Evolutionary conservation across 2,888 invertebrate genomes (phyloP), one percentile per base, ranked within the genome.

Genomic region (Phengaris arion): DNA sequence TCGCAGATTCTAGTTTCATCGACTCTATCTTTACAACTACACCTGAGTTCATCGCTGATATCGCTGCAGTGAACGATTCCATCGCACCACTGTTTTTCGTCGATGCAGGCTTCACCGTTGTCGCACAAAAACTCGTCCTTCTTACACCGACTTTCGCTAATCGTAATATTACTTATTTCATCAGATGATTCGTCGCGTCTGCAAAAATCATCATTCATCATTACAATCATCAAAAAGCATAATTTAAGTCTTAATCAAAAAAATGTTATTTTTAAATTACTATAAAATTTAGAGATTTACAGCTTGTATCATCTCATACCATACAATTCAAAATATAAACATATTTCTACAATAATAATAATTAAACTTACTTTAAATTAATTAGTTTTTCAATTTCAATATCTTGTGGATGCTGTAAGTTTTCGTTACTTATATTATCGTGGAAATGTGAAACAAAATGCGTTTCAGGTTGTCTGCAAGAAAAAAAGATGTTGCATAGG

Each of bases 1-100:
- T 98, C 98, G 83, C 98, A 98, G 0, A 96, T 85, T 79, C 96
- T 94, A 4, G 94, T 90, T 70, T 91, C 89, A 15, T 94, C 94
- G 12, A 98, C 94, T 76, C 97, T 94, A n/a, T 95, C 92, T 77
- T 94, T 95, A 83, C 98, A 98, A 0, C 95, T 94, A 82, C 98
- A 98, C 12, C 91, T 90, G 0, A 91, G 89, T 86, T 98, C 98
- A 82, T 98, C 98, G 81, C 97, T 97, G 0, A 95, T 95, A 84
- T 97, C 97, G 0, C 89, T 82, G 83, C 98, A 98, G 80, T 98
- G 95, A 0, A 96, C 95, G 6, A 90, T 91, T 15, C 95, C 95
- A 83, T 98, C 96, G 82, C 98, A 98, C 95, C 96, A 95, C 68
- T 94, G 90, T 12, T 85, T 89, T 79, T 83, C 89, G 74, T 87